Evolutionary conservation across 2,888 invertebrate species (phyloP), one percentile per base, ranked within the genome.

Genomic region (Iselma pallidipennis): DNA sequence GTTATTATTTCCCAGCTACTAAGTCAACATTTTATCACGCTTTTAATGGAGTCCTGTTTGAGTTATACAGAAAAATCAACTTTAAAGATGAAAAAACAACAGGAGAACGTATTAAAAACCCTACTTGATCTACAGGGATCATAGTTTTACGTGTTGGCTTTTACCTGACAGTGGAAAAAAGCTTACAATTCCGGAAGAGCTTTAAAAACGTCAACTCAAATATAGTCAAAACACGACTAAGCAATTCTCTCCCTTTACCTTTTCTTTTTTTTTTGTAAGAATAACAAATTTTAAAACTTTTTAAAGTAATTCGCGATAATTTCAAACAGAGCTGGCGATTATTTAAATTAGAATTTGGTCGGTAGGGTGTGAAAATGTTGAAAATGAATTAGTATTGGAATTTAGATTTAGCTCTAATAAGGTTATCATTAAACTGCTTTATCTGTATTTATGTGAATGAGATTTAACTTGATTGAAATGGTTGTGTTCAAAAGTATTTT

Each of bases 161-260:
- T 14, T 21, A 45, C 21, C n/a, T 45, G 23, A 21, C 4, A 12
- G 3, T 16, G 48, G 1, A 48, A 48, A 16, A 29, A 51, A 4
- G n/a, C 2, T 10, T 7, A 19, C 7, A 42, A 42, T 9, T 42
- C 19, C 19, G 2, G 42, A 2, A 42, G 42, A 25, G 7, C 16
- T 51, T 21, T 19, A 29, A 14, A 14, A 37, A 16, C 42, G n/a
- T 16, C 14, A 31, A 21, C 16, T 19, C 1, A 10, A 29, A 29
- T 51, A 31, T 28, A 49, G 19, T 49, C 26, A 16, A 51, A 51
- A 51, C 51, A 51, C 12, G 51, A 51, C 14, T 51, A 51, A 51
- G 51, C 21, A 12, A 21, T 45, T 10, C 10, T 21, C 21, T 21
- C 3, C 2, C 3, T 45, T 45, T 45, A 21, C 45, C 21, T 21